Evolutionary conservation across 2,113 vertebrate species (phyloP).

Genomic region (Dicaeum eximium): DNA sequence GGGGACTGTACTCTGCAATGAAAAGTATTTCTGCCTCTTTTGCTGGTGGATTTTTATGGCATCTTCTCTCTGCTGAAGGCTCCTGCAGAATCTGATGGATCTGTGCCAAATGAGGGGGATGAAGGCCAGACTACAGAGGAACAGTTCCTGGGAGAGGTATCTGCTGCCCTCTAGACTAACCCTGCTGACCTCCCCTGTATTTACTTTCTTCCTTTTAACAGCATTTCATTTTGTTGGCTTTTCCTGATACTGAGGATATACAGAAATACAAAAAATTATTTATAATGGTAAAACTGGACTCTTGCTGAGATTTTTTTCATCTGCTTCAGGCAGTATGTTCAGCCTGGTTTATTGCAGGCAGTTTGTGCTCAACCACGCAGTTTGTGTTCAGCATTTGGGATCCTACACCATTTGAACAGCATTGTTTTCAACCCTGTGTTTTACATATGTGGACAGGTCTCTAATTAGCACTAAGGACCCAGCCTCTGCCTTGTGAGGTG

Average conservation of each 20-base stretch:
- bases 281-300: neutral
- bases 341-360: neutral
- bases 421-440: neutral
- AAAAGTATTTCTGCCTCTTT: neutral
- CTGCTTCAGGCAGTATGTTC: neutral
- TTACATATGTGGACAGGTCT: neutral
- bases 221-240: neutral
- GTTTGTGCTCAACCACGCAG: neutral
- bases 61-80: conserved; percentile 68
- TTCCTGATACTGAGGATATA: neutral
- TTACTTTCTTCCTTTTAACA: neutral
- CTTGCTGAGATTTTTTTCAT: neutral
- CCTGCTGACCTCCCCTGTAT: neutral
- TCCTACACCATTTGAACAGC: neutral
- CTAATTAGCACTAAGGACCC: neutral
- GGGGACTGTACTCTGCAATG: neutral
- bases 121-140: conserved; percentile 71
- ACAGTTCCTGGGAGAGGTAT: conserved; percentile 80
- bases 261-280: neutral
- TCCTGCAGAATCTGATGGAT: conserved; percentile 67
- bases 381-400: neutral
- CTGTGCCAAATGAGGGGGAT: conserved; percentile 54
- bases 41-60: neutral
- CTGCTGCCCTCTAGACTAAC: conserved; percentile 7
- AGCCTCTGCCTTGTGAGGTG: neutral